Evolutionary conservation across 2,888 invertebrate species (phyloP), one percentile per base, ranked within the genome.

Genomic region (Drosophila mettleri): DNA sequence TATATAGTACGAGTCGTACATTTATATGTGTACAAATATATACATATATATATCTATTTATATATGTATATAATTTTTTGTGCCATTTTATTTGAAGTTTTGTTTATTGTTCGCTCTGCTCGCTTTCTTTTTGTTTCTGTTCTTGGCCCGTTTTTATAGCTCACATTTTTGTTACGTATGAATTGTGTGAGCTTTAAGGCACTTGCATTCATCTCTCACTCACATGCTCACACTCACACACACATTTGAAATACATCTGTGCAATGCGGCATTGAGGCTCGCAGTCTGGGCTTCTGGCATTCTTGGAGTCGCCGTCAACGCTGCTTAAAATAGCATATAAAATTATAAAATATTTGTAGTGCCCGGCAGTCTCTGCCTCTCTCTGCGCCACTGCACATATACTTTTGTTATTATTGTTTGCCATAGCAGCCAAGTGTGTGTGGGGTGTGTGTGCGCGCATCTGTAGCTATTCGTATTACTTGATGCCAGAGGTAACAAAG

Each of bases 51-150:
- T n/a, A 22, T 14, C 18, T 41, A 31, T n/a, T 18, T 14, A 22
- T 20, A 43, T 59, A 24, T 41, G 31, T 16, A 16, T 27, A n/a
- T 3, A 3, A 20, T 3, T 31, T 22, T 31, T 76, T 57, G 62
- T 74, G 55, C 67, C 67, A 65, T 82, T 86, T 83, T 64, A 83
- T 86, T 86, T 80, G 78, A 84, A 86, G 85, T 78, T 84, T 78
- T 80, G 69, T 75, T 65, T 80, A 80, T 82, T 78, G 62, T 83
- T 79, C 52, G 48, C 31, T 33, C n/a, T 22, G 33, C 20, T 48
- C 31, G 43, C 48, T 34, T 65, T 49, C 43, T 55, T 38, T n/a
- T 31, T 67, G 10, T 54, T 60, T 9, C 39, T 63, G 43, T 51
- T 46, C 10, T 48, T 68, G 46, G 62, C 41, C 43, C 48, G 61